Conservation (phyloP, 2,113 vertebrate species). For the Engystomops pustulosus region DNA sequence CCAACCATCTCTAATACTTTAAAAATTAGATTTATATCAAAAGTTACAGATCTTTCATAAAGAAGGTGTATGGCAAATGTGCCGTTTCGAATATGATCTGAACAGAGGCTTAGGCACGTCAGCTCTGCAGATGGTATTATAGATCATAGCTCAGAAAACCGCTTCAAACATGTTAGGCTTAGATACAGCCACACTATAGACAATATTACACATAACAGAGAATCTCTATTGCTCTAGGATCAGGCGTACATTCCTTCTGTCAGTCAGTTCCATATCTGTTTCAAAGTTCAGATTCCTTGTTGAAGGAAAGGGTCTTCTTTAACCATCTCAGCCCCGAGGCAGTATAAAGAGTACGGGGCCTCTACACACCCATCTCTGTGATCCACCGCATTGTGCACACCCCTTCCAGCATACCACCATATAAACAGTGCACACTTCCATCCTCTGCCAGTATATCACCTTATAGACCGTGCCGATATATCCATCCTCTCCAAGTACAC, state of each 20-base stretch:
- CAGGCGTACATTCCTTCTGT: background rate
- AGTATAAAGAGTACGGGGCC: background rate
- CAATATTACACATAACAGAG: background rate
- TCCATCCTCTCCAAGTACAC: no score
- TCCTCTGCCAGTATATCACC: no score
- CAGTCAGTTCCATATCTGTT: background rate
- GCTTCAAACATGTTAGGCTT: background rate
- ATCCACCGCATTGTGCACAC: background rate
- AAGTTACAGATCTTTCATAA: no score
- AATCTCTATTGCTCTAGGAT: background rate
- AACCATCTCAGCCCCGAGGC: background rate
- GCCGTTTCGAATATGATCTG: no score
- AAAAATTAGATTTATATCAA: no score
- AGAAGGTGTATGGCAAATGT: no score
- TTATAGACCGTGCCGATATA: no score
- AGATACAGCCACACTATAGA: background rate
- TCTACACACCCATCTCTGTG: background rate
- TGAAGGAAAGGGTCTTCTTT: background rate
- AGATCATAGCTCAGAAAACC: background rate
- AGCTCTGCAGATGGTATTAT: background rate
- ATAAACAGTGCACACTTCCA: no score
- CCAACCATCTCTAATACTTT: no score
- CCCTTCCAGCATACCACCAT: no score
- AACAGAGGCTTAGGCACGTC: background rate
- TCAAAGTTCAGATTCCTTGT: background rate